A percentile compares a stretch with the other conserved stretches of the same genome.
Evolutionary conservation across 2,113 vertebrate species (phyloP).

Genomic region (Trematomus loennbergii): DNA sequence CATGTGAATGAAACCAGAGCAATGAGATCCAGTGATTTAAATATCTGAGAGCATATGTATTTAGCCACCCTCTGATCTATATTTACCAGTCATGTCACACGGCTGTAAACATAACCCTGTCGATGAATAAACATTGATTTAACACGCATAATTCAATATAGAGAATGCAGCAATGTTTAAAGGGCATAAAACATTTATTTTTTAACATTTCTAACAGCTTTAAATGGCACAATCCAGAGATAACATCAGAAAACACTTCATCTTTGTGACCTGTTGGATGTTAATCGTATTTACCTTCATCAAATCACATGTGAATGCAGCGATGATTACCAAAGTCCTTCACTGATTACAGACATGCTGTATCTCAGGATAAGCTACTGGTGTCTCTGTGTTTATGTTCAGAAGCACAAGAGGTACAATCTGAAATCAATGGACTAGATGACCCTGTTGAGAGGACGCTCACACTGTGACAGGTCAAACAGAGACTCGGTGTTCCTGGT

Average conservation of each 20-base stretch:
- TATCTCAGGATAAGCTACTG: neutral
- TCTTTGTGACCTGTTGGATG: too few species aligned
- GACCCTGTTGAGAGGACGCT: neutral
- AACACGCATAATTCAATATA: neutral
- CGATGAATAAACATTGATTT: neutral
- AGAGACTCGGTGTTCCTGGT: slow-evolving; percentile 8
- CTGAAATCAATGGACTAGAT: neutral
- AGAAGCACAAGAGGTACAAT: neutral
- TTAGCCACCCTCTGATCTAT: neutral
- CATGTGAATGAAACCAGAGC: neutral
- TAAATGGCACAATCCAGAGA: too few species aligned
- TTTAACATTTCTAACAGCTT: too few species aligned
- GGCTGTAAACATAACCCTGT: too few species aligned
- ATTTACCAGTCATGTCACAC: neutral
- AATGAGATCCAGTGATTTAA: neutral
- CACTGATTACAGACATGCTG: neutral
- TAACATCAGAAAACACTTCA: too few species aligned
- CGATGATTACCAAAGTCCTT: neutral
- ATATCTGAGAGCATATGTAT: neutral
- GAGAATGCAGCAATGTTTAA: too few species aligned
- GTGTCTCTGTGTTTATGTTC: neutral
- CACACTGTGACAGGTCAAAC: slow-evolving; percentile 6
- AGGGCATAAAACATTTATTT: too few species aligned
- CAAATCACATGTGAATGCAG: too few species aligned
- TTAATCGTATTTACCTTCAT: too few species aligned